These are phyloP conservation scores for Mystacides longicornis DNA, from an alignment of 2,888 invertebrate species.

Conservation along the genomic window DNA sequence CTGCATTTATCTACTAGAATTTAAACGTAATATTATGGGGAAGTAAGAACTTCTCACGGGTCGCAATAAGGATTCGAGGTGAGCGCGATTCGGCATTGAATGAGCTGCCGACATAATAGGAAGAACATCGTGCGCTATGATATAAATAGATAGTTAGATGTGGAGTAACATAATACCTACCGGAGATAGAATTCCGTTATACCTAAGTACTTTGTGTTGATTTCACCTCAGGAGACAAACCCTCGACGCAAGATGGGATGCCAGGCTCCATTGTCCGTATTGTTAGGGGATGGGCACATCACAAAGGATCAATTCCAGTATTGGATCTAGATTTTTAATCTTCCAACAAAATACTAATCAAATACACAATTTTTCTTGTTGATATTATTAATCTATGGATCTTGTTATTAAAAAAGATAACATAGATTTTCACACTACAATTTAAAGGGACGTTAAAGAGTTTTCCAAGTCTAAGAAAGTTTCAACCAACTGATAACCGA, in stretches of 20 bases:
- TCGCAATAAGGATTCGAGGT: not conserved
- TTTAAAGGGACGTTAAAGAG: too few species aligned
- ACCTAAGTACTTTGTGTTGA: constrained; percentile 20
- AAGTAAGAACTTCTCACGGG: not conserved
- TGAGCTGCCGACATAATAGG: constrained; percentile 5
- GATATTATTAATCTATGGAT: too few species aligned
- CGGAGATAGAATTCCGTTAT: constrained; percentile 23
- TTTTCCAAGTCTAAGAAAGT: too few species aligned
- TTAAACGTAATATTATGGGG: not conserved
- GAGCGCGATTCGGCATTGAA: not conserved
- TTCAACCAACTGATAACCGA: too few species aligned
- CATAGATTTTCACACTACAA: too few species aligned
- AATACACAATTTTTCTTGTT: too few species aligned
- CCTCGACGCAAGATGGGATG: constrained; percentile 10
- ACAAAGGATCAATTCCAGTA: constrained; percentile 6
- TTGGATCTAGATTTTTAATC: not conserved
- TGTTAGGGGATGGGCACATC: constrained; percentile 15
- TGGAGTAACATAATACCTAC: constrained; percentile 23
- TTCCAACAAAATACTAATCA: too few species aligned
- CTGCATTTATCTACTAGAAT: too few species aligned
- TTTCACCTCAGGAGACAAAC: constrained; percentile 19
- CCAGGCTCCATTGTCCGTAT: constrained; percentile 24
- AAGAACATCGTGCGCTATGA: constrained; percentile 2
- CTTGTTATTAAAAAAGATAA: too few species aligned
- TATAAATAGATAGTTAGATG: not conserved